Percentiles rank a stretch among this genome's conserved stretches.
These are phyloP conservation scores for Colinus virginianus DNA, from an alignment of 2,113 vertebrate species.

Conservation along the genomic window DNA sequence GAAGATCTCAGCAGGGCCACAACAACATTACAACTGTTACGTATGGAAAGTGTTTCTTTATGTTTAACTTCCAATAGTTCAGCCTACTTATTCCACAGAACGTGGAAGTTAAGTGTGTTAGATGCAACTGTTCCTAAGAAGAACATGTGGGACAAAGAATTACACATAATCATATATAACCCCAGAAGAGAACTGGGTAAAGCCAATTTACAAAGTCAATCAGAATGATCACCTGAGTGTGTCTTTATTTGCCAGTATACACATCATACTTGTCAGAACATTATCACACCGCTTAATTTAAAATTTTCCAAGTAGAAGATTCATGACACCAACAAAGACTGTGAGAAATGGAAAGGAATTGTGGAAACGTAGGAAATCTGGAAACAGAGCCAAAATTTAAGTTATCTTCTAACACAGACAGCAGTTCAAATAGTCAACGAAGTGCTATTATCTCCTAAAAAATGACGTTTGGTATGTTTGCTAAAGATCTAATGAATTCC, in stretches of 20 bases:
- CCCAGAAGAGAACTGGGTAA: background rate
- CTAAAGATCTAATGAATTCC: background rate
- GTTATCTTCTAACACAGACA: background rate
- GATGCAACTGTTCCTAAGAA: background rate
- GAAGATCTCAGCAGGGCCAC: background rate
- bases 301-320: conserved; percentile 41
- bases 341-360: background rate
- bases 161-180: background rate
- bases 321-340: conserved; percentile 8
- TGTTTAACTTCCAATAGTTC: background rate
- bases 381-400: background rate
- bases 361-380: background rate
- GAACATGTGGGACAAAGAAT: background rate
- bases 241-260: conserved; percentile 56
- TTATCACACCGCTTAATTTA: conserved; percentile 2
- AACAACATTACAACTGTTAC: background rate
- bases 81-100: background rate
- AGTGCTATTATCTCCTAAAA: background rate
- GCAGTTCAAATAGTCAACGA: background rate
- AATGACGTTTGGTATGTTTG: background rate
- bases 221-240: conserved; percentile 47
- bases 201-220: background rate
- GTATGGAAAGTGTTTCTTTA: background rate
- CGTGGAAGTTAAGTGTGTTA: background rate
- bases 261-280: conserved; percentile 14